These are phyloP conservation scores for Xenotilapia longispinis DNA, from an alignment of 2,113 vertebrate genomes.

Conservation along the genomic window DNA sequence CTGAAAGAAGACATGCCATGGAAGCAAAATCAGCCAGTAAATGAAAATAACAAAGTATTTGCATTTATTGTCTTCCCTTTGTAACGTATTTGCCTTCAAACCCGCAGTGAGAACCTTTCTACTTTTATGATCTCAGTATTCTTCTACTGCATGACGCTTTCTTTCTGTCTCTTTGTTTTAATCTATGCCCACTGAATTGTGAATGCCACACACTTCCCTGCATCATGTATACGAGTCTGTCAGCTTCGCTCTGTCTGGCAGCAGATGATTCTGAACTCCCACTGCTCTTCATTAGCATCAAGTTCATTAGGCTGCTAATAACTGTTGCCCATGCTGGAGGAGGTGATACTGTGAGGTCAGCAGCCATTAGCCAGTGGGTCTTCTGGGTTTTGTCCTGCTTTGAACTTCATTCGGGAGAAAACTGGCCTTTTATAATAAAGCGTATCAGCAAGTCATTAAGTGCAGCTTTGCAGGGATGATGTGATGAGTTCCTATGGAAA, in stretches of 20 bases:
- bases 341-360: constrained; percentile 5
- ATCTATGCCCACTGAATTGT: neutral
- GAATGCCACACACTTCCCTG: neutral
- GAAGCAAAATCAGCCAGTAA: neutral
- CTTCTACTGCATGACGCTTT: neutral
- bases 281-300: constrained; percentile 26
- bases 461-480: neutral
- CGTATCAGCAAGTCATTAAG: constrained; percentile 1
- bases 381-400: neutral
- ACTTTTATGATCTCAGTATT: neutral
- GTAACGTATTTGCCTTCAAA: neutral
- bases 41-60: neutral
- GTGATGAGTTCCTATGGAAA: neutral
- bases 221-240: neutral
- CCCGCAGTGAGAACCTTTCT: neutral
- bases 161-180: neutral
- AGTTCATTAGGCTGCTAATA: constrained; percentile 40
- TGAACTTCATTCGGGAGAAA: constrained; percentile 3
- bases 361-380: constrained; percentile 23
- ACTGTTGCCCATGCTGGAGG: constrained; percentile 8
- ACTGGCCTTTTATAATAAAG: neutral
- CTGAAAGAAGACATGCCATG: neutral
- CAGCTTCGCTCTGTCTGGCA: neutral
- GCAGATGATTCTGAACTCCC: constrained; percentile 4
- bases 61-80: neutral